Evolutionary conservation across 2,888 invertebrate genomes (phyloP).

Genomic region (Acanthopleura granulata): DNA sequence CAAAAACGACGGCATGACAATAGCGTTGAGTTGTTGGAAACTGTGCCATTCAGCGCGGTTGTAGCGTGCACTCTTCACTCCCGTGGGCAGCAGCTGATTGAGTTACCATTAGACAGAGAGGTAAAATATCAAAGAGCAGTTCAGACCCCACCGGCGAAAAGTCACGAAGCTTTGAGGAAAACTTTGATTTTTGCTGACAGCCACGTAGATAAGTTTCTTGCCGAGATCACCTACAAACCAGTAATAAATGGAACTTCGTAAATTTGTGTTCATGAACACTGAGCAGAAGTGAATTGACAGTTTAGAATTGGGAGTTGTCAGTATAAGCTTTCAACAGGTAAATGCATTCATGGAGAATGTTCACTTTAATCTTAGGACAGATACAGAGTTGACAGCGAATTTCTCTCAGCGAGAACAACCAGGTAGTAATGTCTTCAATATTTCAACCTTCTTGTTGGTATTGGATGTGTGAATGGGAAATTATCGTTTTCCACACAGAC

Average conservation of each 20-base stretch:
- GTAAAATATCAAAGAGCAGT: not conserved
- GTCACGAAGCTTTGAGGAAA: conserved; percentile 6
- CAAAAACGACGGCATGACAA: not conserved
- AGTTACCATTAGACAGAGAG: not conserved
- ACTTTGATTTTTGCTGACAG: conserved; percentile 13
- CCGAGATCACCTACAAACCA: not conserved
- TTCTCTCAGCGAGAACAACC: too few relatives aligned
- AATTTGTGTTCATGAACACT: too few relatives aligned
- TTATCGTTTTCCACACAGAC: too few relatives aligned
- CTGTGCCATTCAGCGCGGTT: not conserved
- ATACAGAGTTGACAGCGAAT: too few relatives aligned
- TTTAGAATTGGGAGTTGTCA: too few relatives aligned
- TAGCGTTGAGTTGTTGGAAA: conserved; percentile 5
- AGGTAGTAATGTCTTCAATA: too few relatives aligned
- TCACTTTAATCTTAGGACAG: too few relatives aligned
- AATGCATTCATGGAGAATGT: too few relatives aligned
- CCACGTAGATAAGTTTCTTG: conserved; percentile 8
- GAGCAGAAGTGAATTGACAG: too few relatives aligned
- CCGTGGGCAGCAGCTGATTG: not conserved
- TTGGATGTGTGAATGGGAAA: too few relatives aligned
- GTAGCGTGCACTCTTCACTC: conserved; percentile 8
- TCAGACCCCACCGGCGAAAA: not conserved
- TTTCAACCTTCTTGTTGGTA: too few relatives aligned
- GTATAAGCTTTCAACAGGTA: too few relatives aligned
- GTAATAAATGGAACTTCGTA: not conserved